Conservation (phyloP, 2,113 vertebrate species). For the Crotalus tigris region DNA sequence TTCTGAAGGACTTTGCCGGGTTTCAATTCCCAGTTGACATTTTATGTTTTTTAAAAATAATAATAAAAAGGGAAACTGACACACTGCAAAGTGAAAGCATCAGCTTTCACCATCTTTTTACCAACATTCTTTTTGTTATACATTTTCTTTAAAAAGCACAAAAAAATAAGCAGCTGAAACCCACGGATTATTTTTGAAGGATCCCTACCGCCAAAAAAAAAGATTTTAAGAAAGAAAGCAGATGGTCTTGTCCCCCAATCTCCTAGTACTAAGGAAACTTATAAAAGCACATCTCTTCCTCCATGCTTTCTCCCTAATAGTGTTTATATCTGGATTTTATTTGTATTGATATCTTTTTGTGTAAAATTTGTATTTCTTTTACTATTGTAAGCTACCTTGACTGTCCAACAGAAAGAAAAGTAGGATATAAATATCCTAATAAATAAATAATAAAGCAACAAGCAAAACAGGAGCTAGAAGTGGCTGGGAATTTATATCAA, state of each 20-base stretch:
- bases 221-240: background rate
- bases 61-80: background rate
- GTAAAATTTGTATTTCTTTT: background rate
- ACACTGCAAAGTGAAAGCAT: background rate
- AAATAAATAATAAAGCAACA: background rate
- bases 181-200: background rate
- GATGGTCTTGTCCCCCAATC: background rate
- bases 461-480: background rate
- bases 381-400: background rate
- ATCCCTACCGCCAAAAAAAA: background rate
- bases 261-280: background rate
- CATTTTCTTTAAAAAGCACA: background rate
- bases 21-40: background rate
- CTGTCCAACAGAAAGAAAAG: background rate
- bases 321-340: background rate
- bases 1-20: background rate
- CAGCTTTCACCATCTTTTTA: background rate
- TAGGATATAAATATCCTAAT: background rate
- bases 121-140: background rate
- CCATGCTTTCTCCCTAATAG: background rate
- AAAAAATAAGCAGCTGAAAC: background rate
- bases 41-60: background rate
- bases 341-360: background rate
- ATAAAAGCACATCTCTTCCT: background rate
- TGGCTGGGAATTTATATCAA: background rate